These are phyloP conservation scores for Acestrorhynchus altus DNA, from an alignment of 2,797 vertebrate genomes.

Conservation along the genomic window DNA sequence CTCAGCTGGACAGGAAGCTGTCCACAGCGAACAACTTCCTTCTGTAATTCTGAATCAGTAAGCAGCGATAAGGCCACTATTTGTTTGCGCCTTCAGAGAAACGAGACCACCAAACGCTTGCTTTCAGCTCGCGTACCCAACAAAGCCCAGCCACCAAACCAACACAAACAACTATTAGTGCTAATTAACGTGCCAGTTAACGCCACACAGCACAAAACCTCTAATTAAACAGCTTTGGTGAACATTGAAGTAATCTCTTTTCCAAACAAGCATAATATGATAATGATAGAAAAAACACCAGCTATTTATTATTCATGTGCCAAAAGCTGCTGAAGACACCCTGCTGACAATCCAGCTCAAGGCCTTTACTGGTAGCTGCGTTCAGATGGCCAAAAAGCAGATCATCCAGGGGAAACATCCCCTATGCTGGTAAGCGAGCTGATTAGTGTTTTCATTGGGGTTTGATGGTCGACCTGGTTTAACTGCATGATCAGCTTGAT, in stretches of 20 bases:
- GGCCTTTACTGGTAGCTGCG: too few species aligned
- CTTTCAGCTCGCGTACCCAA: constrained; percentile 31
- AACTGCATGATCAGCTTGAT: too few species aligned
- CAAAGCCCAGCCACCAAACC: constrained; percentile 40
- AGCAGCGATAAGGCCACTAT: constrained; percentile 35
- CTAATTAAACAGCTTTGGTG: constrained; percentile 34
- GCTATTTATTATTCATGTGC: background rate
- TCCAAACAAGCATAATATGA: background rate
- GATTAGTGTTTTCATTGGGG: too few species aligned
- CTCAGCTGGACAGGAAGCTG: constrained; percentile 52
- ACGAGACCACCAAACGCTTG: constrained; percentile 36
- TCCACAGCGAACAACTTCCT: constrained; percentile 50
- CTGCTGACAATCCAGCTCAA: too few species aligned
- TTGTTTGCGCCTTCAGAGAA: constrained; percentile 40
- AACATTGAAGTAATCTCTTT: background rate
- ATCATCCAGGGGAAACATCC: too few species aligned
- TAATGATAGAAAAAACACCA: background rate
- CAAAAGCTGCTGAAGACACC: background rate
- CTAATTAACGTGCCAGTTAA: constrained; percentile 48
- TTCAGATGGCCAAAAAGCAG: too few species aligned
- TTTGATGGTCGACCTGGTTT: too few species aligned
- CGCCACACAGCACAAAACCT: constrained; percentile 21
- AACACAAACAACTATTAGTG: constrained; percentile 47
- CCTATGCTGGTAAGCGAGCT: too few species aligned
- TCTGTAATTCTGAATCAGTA: constrained; percentile 40